These are phyloP conservation scores for Drosophila ohnishii DNA, from an alignment of 1,140 invertebrate genomes.

Conservation along the genomic window DNA sequence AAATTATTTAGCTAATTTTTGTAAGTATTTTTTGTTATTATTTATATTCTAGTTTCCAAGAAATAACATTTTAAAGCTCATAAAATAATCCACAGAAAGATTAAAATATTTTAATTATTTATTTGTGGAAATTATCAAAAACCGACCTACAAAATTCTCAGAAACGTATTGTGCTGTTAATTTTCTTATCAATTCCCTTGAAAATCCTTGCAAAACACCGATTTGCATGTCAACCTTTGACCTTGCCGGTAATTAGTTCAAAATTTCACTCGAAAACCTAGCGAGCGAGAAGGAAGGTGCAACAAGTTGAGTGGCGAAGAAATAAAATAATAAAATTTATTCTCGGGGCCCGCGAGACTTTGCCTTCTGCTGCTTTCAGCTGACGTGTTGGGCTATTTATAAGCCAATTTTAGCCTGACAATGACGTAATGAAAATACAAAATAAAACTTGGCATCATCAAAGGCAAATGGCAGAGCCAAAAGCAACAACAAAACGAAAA, in stretches of 20 bases:
- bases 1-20: no score
- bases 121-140: not conserved
- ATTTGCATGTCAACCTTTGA: conserved; percentile 12
- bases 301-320: conserved; percentile 44
- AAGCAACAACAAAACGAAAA: conserved; percentile 32
- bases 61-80: no score
- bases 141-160: not conserved
- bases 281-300: conserved; percentile 9
- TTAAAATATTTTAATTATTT: no score
- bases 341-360: conserved; percentile 39
- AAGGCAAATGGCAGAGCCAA: conserved; percentile 20
- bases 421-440: conserved; percentile 72
- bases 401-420: conserved; percentile 70
- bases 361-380: conserved; percentile 50
- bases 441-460: conserved; percentile 59
- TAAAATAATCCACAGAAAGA: no score
- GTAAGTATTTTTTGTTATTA: no score
- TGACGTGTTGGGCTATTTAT: conserved; percentile 80
- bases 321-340: conserved; percentile 20
- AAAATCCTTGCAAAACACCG: not conserved
- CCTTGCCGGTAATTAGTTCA: conserved; percentile 67
- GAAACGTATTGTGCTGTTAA: not conserved
- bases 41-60: no score
- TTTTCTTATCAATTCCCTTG: conserved; percentile 21
- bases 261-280: conserved; percentile 35